phyloP scores from a whole-genome alignment of 2,888 invertebrate genomes.

The Dichetophora obliterata region DNA sequence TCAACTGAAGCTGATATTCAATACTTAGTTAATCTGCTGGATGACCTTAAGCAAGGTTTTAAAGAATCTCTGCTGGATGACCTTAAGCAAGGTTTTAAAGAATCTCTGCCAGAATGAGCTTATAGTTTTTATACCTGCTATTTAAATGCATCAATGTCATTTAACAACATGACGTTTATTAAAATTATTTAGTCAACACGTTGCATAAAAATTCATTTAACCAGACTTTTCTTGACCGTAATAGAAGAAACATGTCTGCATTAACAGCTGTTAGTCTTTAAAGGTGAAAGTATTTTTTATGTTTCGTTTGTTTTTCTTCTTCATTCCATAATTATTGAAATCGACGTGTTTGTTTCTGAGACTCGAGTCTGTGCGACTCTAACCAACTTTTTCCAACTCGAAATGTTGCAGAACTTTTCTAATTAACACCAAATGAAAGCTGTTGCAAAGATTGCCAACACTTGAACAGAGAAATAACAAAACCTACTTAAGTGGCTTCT shows the following conservation, averaged over 20 bases:
- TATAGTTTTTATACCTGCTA: too few species aligned
- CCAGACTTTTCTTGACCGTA: constrained; percentile 8
- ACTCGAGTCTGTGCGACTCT: too few species aligned
- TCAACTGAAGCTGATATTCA: too few species aligned
- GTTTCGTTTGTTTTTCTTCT: background rate
- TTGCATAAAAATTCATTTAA: background rate
- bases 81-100: too few species aligned
- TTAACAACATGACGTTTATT: too few species aligned
- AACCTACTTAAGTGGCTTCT: constrained; percentile 35
- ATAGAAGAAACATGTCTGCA: background rate
- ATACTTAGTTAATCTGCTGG: too few species aligned
- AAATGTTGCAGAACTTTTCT: constrained; percentile 41
- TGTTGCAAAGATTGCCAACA: background rate
- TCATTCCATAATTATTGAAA: background rate
- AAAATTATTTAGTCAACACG: too few species aligned
- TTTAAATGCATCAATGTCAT: too few species aligned
- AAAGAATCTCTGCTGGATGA: too few species aligned
- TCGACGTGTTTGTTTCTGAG: background rate
- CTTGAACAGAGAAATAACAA: constrained; percentile 10
- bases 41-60: too few species aligned
- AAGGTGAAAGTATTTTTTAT: constrained; percentile 32
- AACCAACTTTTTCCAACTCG: background rate
- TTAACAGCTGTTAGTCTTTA: background rate
- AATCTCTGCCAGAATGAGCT: too few species aligned
- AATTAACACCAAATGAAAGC: constrained; percentile 39